Evolutionary conservation across 2,113 vertebrate species (phyloP).

Genomic region (Ictalurus punctatus): DNA sequence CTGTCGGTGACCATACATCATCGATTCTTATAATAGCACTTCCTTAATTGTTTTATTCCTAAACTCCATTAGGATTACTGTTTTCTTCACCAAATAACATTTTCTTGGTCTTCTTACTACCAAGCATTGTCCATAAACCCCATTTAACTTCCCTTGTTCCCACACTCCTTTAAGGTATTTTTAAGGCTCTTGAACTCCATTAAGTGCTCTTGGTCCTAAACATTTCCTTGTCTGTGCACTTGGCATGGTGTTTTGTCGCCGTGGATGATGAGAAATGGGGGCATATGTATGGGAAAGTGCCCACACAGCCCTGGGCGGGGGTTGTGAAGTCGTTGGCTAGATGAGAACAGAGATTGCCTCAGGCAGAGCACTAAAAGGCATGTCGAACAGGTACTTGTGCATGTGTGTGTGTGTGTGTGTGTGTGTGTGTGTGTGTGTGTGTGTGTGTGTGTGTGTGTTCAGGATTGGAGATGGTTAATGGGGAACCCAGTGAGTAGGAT

Average conservation of each 20-base stretch:
- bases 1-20: background rate
- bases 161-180: background rate
- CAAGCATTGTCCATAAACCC: background rate
- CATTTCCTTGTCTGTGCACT: background rate
- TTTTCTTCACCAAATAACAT: background rate
- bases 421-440: background rate
- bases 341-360: slow-evolving; percentile 10
- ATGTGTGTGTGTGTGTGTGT: slow-evolving; percentile 25
- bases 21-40: background rate
- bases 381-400: slow-evolving; percentile 30
- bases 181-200: background rate
- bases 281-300: background rate
- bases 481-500: slow-evolving; percentile 42
- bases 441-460: background rate
- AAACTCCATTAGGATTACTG: background rate
- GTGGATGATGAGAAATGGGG: background rate
- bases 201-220: background rate
- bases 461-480: slow-evolving; percentile 46
- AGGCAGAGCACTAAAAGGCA: slow-evolving; percentile 17
- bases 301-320: background rate
- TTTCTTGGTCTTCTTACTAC: background rate
- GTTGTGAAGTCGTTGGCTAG: background rate
- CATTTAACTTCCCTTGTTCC: background rate
- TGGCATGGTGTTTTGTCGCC: background rate
- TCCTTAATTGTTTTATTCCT: background rate